A percentile compares a stretch with the other conserved stretches of the same genome.
These are phyloP conservation scores for Pipra filicauda DNA, from an alignment of 2,113 vertebrate species.

Conservation along the genomic window DNA sequence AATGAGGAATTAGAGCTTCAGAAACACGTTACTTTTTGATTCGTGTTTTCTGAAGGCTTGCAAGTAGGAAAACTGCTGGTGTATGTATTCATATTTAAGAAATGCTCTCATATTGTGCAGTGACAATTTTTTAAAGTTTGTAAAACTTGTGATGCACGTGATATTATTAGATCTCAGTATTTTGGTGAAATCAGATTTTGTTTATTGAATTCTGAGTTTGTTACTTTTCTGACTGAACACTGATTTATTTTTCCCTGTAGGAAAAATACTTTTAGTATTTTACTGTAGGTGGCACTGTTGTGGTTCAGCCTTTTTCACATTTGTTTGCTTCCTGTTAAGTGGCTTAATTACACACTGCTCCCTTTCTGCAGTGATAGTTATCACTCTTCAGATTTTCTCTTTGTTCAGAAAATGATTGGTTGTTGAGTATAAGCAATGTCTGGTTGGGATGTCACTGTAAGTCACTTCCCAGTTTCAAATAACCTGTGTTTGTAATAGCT, in stretches of 20 bases:
- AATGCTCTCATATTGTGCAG: not conserved
- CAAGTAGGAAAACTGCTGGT: not conserved
- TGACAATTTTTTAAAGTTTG: not conserved
- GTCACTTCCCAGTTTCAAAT: slow-evolving; percentile 36
- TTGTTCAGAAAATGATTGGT: slow-evolving; percentile 70
- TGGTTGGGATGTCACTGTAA: slow-evolving; percentile 35
- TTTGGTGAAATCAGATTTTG: not conserved
- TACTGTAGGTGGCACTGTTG: slow-evolving; percentile 73
- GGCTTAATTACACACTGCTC: slow-evolving; percentile 63
- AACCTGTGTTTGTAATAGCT: slow-evolving; percentile 11
- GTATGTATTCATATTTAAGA: not conserved
- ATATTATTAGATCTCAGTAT: not conserved
- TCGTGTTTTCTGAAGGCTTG: not conserved
- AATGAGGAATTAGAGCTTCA: not conserved
- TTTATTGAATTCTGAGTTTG: not conserved
- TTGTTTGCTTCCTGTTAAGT: slow-evolving; percentile 74
- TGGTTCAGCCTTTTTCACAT: slow-evolving; percentile 49
- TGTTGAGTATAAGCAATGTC: slow-evolving; percentile 63
- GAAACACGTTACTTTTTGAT: not conserved
- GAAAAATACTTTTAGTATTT: too few species aligned
- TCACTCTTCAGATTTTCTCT: slow-evolving; percentile 65
- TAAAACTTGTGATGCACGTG: not conserved
- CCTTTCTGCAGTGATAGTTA: slow-evolving; percentile 70
- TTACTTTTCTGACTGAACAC: not conserved
- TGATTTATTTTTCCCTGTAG: not conserved